Conservation (phyloP, 2,888 invertebrate genomes). For the Lithophane socia region DNA sequence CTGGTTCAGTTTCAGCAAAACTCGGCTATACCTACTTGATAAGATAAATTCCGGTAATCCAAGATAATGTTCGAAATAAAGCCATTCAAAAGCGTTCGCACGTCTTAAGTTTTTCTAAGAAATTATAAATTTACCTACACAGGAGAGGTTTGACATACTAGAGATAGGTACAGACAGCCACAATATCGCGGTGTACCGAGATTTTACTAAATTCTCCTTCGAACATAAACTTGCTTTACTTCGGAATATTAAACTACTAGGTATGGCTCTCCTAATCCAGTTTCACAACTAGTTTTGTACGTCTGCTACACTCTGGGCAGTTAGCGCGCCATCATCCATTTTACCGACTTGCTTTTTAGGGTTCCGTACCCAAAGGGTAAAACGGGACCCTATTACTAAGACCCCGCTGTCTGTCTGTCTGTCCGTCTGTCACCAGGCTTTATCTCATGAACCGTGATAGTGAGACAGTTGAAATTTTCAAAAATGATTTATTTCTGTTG, state of each 20-base stretch:
- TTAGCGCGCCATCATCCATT: background rate
- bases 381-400: no score
- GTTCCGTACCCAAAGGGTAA: no score
- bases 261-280: background rate
- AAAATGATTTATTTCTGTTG: no score
- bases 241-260: conserved; percentile 9
- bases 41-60: conserved; percentile 28
- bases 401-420: no score
- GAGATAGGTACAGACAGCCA: conserved; percentile 8
- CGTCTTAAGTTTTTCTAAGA: conserved; percentile 32
- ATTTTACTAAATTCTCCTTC: conserved; percentile 8
- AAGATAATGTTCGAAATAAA: conserved; percentile 38
- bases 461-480: no score
- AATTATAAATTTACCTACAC: conserved; percentile 51
- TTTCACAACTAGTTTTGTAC: background rate
- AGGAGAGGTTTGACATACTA: conserved; percentile 12
- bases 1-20: conserved; percentile 28
- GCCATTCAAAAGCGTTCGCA: conserved; percentile 31
- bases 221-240: conserved; percentile 12
- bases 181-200: conserved; percentile 6
- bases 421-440: no score
- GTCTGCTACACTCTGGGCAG: background rate
- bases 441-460: no score
- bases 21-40: conserved; percentile 17
- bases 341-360: background rate